Evolutionary conservation across 2,797 vertebrate species (phyloP).

Genomic region (Oryzias dopingdopingensis): DNA sequence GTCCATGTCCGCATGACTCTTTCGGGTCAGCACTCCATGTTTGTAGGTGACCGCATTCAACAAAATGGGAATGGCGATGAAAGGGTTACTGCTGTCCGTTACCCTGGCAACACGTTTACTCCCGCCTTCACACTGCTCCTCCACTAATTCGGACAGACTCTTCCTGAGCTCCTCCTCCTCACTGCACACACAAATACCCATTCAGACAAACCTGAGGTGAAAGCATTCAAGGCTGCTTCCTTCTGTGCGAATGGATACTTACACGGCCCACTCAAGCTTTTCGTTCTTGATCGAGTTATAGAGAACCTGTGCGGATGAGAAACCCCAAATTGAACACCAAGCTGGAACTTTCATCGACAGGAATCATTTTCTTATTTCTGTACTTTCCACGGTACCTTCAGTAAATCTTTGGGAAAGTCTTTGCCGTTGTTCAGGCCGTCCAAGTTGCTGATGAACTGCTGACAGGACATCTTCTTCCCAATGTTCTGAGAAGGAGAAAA

Average conservation of each 20-base stretch:
- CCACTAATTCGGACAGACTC: conserved; percentile 94
- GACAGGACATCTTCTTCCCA: conserved; percentile 97
- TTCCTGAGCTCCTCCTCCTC: conserved; percentile 96
- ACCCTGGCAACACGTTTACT: conserved; percentile 91
- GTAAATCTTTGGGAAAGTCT: conserved; percentile 92
- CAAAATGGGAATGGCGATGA: conserved; percentile 91
- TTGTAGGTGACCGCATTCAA: conserved; percentile 93
- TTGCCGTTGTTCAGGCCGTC: conserved; percentile 91
- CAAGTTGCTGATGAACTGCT: conserved; percentile 93
- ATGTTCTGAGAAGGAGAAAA: conserved; percentile 83
- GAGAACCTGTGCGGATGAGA: conserved; percentile 79
- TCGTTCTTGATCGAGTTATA: conserved; percentile 98
- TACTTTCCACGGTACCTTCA: conserved; percentile 85
- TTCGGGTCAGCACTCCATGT: conserved; percentile 90
- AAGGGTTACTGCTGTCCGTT: conserved; percentile 93
- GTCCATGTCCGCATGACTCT: conserved; percentile 96
- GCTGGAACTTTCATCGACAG: neutral
- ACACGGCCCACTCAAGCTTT: conserved; percentile 98
- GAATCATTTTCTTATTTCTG: neutral
- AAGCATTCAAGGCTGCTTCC: conserved; percentile 33
- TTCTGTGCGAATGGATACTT: conserved; percentile 73
- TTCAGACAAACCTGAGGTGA: conserved; percentile 33
- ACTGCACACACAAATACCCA: conserved; percentile 67
- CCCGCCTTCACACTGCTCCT: conserved; percentile 91
- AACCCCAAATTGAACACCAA: neutral